Conservation (phyloP, 2,113 vertebrate species). For the Petromus typicus region DNA sequence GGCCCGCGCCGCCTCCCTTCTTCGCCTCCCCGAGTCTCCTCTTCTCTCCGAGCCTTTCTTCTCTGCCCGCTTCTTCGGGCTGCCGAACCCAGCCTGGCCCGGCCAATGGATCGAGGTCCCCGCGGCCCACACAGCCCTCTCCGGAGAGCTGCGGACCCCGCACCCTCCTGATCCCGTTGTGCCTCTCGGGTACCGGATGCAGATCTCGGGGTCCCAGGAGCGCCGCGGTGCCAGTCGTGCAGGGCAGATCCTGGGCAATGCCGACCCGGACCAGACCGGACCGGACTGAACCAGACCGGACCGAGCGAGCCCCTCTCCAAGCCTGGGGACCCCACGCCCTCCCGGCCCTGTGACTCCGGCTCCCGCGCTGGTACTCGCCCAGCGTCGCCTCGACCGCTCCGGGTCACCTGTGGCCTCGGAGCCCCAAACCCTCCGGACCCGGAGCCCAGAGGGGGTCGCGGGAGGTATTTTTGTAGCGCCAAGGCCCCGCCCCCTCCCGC, state of each 20-base stretch:
- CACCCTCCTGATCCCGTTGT: not conserved
- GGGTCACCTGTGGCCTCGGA: slow-evolving; percentile 77
- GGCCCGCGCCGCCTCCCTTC: slow-evolving; percentile 52
- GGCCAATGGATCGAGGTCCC: not conserved
- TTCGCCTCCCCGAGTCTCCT: not conserved
- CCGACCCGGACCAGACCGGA: slow-evolving; percentile 7
- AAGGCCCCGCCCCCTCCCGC: slow-evolving; percentile 76
- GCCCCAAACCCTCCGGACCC: not conserved
- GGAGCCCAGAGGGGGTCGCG: slow-evolving; percentile 4
- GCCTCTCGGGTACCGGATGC: not conserved
- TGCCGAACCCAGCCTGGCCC: not conserved
- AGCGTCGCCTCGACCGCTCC: slow-evolving; percentile 39
- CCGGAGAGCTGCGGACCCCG: not conserved
- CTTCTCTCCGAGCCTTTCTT: not conserved
- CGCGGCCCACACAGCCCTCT: slow-evolving; percentile 8
- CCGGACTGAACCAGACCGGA: slow-evolving; percentile 30
- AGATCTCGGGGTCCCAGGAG: not conserved
- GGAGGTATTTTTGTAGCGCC: slow-evolving; percentile 49
- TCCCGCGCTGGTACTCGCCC: slow-evolving; percentile 42
- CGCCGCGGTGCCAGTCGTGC: not conserved
- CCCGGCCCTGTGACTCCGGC: slow-evolving; percentile 54
- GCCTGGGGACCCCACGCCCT: slow-evolving; percentile 57
- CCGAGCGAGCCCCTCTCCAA: slow-evolving; percentile 20
- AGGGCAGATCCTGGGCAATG: not conserved
- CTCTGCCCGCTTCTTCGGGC: slow-evolving; percentile 37